Evolutionary conservation across 2,113 vertebrate genomes (phyloP), one percentile per base, ranked within the genome.

Genomic region (Upupa epops): DNA sequence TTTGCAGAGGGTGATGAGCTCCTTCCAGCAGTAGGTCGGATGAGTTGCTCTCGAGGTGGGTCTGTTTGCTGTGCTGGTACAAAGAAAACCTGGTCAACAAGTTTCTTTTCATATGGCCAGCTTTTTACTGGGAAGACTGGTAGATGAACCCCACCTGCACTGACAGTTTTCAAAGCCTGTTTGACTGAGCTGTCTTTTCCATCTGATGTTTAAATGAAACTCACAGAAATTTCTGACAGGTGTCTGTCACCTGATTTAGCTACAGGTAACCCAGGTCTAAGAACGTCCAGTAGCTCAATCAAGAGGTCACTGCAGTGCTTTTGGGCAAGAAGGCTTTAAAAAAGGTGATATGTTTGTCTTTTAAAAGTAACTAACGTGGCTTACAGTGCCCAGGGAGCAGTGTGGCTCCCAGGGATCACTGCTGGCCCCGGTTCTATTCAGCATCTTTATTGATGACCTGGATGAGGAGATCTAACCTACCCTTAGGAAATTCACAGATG

Each of bases 1-100:
- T 66, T 74, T 66, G 28, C 88, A 63, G 37, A 29, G 59, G 36
- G 19, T 31, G 49, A 34, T 51, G 54, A 51, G 11, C 56, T 52
- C 55, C 29, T 9, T 73, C 21, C 31, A 8, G 1, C 0, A 26
- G 54, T 9, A 40, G 64, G 17, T 0, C 34, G 70, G 48, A 6
- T 60, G 45, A 25, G 10, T 4, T 22, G n/a, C 54, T 74, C 58
- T 91, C 85, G 81, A 60, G 78, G 58, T 78, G 56, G 48, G 29
- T 12, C 56, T 68, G 56, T 34, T 71, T 75, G 70, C 46, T 52
- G 32, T 46, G 17, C n/a, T 8, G 37, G 10, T 87, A n/a, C 45
- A 58, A 49, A 61, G 42, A 40, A 45, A 49, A 31, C 11, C 55
- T 28, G 58, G 18, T 36, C 69, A 84, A 54, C 37, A 36, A 46